These are phyloP conservation scores for Sardina pilchardus DNA, from an alignment of 2,113 vertebrate genomes.

Conservation along the genomic window DNA sequence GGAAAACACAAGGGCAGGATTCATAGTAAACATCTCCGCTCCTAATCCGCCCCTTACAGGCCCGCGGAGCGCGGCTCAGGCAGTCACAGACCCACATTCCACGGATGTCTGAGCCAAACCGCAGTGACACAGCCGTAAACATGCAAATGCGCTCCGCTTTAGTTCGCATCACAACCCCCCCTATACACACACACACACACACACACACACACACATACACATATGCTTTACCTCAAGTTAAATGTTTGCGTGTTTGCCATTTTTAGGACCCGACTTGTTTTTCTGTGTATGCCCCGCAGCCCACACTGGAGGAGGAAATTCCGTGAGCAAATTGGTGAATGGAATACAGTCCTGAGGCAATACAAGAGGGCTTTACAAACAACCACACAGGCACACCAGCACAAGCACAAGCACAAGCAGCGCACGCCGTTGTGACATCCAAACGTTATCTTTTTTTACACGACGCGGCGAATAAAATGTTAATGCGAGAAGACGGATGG, in stretches of 20 bases:
- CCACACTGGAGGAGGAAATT: not conserved
- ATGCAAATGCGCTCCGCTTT: constrained; percentile 8
- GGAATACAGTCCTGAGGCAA: not conserved
- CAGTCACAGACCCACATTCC: constrained; percentile 36
- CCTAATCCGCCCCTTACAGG: constrained; percentile 24
- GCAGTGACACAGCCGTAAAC: constrained; percentile 39
- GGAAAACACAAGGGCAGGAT: constrained; percentile 41
- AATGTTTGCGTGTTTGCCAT: constrained; percentile 12
- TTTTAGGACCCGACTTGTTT: constrained; percentile 1
- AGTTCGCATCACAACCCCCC: not conserved
- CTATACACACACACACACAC: no score
- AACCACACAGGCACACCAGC: not conserved
- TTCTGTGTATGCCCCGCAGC: not conserved
- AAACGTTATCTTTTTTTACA: not conserved
- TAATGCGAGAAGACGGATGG: not conserved
- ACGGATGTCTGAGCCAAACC: constrained; percentile 45
- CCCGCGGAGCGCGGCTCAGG: constrained; percentile 22
- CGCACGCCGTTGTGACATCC: not conserved
- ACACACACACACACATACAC: no score
- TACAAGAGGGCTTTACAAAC: not conserved
- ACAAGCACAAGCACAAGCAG: not conserved
- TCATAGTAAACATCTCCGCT: constrained; percentile 42
- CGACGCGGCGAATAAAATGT: not conserved
- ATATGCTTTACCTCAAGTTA: not conserved
- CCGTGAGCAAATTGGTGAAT: not conserved